Percentiles rank a stretch among this genome's conserved stretches.
phyloP scores from a whole-genome alignment of 2,113 vertebrate genomes.

The Ranitomeya imitator region DNA sequence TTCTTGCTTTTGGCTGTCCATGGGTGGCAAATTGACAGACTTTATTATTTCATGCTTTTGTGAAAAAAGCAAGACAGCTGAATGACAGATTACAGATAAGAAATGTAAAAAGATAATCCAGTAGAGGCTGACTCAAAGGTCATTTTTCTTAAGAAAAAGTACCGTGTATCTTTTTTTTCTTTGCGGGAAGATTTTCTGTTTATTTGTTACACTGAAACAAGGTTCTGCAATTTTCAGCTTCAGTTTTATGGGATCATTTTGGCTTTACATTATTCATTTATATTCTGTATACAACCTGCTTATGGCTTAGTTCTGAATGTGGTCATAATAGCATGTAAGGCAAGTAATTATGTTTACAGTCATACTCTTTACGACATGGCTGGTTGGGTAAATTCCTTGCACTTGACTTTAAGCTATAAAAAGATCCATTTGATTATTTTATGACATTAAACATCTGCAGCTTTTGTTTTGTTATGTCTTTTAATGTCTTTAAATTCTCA shows the following conservation, averaged over 20 bases:
- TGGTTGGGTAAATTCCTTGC: slow-evolving; percentile 6
- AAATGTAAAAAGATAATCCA: slow-evolving; percentile 54
- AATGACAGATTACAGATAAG: slow-evolving; percentile 59
- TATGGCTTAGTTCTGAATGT: slow-evolving; percentile 1
- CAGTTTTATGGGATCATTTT: background rate
- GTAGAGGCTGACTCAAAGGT: slow-evolving; percentile 48
- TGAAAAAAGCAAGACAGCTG: slow-evolving; percentile 32
- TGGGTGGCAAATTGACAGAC: slow-evolving; percentile 58
- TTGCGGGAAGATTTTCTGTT: background rate
- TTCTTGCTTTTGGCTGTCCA: slow-evolving; percentile 58
- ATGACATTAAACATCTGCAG: background rate
- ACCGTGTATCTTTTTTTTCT: background rate
- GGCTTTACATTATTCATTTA: slow-evolving; percentile 21
- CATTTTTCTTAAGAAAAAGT: slow-evolving; percentile 32
- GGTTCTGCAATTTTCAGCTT: slow-evolving; percentile 16
- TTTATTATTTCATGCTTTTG: slow-evolving; percentile 56
- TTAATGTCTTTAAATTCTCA: too few species aligned
- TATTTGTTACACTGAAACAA: slow-evolving; percentile 22
- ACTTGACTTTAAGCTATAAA: slow-evolving; percentile 3
- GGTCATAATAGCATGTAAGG: slow-evolving; percentile 30
- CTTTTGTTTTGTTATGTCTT: background rate
- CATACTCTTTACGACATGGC: slow-evolving; percentile 1
- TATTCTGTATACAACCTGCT: slow-evolving; percentile 17
- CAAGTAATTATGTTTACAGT: slow-evolving; percentile 28
- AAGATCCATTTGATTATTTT: background rate